Evolutionary conservation across 2,113 vertebrate genomes (phyloP), one percentile per base, ranked within the genome.

Genomic region (Nesogale talazaci): DNA sequence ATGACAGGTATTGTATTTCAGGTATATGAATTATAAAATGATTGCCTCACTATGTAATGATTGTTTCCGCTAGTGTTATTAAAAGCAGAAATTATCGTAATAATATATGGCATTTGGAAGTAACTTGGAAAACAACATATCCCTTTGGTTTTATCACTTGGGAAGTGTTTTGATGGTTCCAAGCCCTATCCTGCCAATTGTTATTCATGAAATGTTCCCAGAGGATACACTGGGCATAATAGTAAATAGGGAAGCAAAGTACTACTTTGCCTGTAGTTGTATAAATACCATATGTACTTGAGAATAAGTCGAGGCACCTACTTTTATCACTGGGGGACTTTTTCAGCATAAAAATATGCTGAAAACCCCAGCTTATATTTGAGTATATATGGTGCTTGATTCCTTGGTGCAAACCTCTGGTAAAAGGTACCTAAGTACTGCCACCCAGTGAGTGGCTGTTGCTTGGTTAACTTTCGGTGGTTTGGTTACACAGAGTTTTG

Each of bases 31-130:
- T 6, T 34, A 89, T 92, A 90, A 88, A 38, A 83, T 0, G 17
- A 79, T 77, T 90, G 69, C 92, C 75, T 93, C n/a, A 36, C 83
- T 59, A 19, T 94, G 70, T 94, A 92, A 87, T 95, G 78, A 91
- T 86, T 90, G 76, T 46, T 94, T 94, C 86, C 15, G 16, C 86
- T 79, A 82, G 83, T 84, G 12, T 90, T 93, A 91, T 36, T 52
- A 52, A 12, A 89, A 82, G 86, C 42, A 86, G 42, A 65, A 88
- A 93, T 96, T 88, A 86, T 77, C 83, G 65, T 72, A 63, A 19
- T 78, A 95, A 95, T 59, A 77, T 87, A 87, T 82, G 79, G 61
- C 76, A 87, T 88, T 92, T 94, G 78, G 75, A 80, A 91, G 82
- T 86, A 67, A 82, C 34, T 94, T 78, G 17, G 86, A 95, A 96